Base-by-base conservation (phyloP, 2,113 vertebrate species). In the Nipponia nippon region DNA sequence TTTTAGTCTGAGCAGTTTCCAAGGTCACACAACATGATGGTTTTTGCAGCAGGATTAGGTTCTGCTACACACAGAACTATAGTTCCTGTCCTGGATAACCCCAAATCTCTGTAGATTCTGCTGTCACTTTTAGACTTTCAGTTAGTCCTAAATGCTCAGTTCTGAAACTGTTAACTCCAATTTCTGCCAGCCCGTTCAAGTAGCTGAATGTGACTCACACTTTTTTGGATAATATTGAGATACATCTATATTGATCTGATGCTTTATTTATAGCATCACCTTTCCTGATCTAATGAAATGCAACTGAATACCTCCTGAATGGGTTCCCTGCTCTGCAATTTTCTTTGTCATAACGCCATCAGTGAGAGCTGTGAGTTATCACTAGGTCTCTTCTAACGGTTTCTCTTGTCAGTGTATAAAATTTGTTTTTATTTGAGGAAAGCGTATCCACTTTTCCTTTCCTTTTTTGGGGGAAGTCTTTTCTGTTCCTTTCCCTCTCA, bases 261-360 rank as follows among this genome's bases (percentile, higher is more conserved):
- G 50, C 47, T 86, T 94, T 77, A 67, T 92, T 85, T 92, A 79
- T 72, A 78, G 29, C 30, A 77, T 63, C 21, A 29, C 23, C 55
- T 95, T 92, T 93, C 75, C 52, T 49, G 3, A 61, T 50, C 56
- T 93, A 94, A 83, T 65, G 65, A 89, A 87, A 97, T 81, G 40
- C 16, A 92, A 34, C 34, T 15, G 25, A 90, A 89, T 62, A 93
- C 65, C 20, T 32, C 62, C 58, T 49, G 25, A 83, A 72, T 9
- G 52, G 50, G 10, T 66, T 91, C 21, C 34, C 17, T 58, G 77
- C 42, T 87, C 44, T 80, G 40, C 32, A 46, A 23, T 75, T 95
- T 93, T 50, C 67, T 91, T 82, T 85, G 44, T 59, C 17, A 80
- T 63, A 49, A 82, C 89, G 82, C 67, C 26, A 77, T 66, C 32